Evolutionary conservation across 2,113 vertebrate species (phyloP).

Genomic region (Apus apus): DNA sequence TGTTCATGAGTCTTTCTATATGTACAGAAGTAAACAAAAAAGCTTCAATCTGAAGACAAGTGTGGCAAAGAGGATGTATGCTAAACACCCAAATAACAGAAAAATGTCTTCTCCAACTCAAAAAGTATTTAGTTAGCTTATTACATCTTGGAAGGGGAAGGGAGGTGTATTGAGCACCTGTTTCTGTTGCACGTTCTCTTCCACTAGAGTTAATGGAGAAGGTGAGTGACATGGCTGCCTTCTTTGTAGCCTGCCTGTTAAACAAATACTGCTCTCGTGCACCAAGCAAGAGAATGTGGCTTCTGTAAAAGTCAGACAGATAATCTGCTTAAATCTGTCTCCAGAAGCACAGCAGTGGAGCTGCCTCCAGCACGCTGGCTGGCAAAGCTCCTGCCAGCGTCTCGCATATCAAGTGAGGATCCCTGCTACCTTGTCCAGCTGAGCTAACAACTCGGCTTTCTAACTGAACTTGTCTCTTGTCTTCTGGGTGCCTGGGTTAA

Average conservation of each 20-base stretch:
- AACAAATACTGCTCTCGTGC: neutral
- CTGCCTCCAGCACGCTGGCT: neutral
- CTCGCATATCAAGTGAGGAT: fast-evolving
- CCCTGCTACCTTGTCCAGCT: neutral
- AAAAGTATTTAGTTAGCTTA: no score
- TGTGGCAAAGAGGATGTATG: no score
- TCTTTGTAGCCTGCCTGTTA: neutral
- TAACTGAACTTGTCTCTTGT: neutral
- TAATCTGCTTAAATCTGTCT: neutral
- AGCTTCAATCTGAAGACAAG: no score
- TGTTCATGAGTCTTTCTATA: no score
- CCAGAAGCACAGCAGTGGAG: neutral
- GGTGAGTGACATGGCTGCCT: neutral
- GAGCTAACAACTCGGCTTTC: neutral
- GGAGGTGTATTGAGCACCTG: neutral
- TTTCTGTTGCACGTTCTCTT: neutral
- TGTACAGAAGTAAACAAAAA: no score
- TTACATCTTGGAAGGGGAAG: no score
- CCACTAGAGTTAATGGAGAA: neutral
- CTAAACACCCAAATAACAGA: no score
- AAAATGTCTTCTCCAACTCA: no score
- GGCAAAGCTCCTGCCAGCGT: neutral
- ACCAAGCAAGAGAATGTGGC: neutral
- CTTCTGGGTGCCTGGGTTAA: neutral
- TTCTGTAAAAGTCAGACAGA: neutral